Conservation (phyloP, 2,888 invertebrate species). For the Tenthredo distinguenda region DNA sequence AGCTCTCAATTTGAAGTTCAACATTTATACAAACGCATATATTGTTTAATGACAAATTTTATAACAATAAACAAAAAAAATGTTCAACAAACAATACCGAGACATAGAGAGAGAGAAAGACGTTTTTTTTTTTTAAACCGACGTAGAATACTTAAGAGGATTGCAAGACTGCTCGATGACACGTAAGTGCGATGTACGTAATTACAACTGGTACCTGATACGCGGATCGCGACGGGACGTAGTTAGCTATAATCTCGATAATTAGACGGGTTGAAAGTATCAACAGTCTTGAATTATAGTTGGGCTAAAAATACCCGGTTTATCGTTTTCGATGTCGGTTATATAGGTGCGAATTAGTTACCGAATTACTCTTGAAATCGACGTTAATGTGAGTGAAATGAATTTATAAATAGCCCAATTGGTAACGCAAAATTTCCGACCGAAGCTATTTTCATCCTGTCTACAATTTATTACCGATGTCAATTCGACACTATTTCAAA, state of each 20-base stretch:
- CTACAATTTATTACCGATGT: background rate
- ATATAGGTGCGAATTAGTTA: background rate
- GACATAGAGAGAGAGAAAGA: background rate
- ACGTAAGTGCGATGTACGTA: constrained; percentile 24
- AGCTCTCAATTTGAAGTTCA: no score
- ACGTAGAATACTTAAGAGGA: background rate
- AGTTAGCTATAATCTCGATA: constrained; percentile 14
- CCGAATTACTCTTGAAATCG: background rate
- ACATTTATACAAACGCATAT: no score
- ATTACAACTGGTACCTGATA: constrained; percentile 31
- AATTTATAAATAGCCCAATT: background rate
- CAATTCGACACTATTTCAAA: no score
- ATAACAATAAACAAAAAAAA: background rate
- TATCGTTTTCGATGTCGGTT: background rate
- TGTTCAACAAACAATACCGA: background rate
- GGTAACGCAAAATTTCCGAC: background rate
- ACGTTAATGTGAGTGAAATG: background rate
- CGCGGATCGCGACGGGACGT: constrained; percentile 4
- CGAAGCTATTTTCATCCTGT: background rate
- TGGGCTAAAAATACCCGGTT: background rate
- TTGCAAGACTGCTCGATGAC: background rate
- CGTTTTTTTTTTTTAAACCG: background rate
- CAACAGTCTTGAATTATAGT: constrained; percentile 3
- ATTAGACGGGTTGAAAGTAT: constrained; percentile 33
- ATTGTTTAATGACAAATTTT: background rate